Conservation (phyloP, 2,888 invertebrate genomes). For the Dichetophora obliterata region DNA sequence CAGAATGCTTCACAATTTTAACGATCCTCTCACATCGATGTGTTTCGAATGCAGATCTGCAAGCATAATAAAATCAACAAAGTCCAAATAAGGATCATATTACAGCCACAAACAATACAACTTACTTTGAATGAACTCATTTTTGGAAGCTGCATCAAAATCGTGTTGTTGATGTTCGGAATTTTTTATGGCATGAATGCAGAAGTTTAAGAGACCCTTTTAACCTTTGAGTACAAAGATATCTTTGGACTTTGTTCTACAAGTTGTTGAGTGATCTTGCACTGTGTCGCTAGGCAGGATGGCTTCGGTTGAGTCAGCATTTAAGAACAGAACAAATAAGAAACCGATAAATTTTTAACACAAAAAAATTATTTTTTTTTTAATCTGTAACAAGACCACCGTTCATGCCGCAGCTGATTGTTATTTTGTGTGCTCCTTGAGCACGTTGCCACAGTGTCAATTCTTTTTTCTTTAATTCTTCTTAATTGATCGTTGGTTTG, state of each 20-base stretch:
- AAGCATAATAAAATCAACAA: neutral
- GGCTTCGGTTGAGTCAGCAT: neutral
- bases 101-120: neutral
- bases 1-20: no score
- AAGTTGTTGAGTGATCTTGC: neutral
- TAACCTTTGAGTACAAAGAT: neutral
- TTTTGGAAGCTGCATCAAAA: neutral
- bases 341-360: neutral
- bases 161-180: neutral
- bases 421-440: neutral
- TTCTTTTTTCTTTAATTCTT: neutral
- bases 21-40: no score
- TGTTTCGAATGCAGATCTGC: no score
- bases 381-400: neutral
- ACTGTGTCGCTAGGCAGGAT: neutral
- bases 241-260: neutral
- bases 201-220: neutral
- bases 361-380: neutral
- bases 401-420: neutral
- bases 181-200: neutral
- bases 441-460: neutral
- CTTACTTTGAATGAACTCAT: neutral
- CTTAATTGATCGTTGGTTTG: constrained; percentile 4
- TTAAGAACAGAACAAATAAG: neutral
- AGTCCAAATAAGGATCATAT: constrained; percentile 5